Conservation (phyloP, 2,888 invertebrate species). For the Danaus chrysippus region DNA sequence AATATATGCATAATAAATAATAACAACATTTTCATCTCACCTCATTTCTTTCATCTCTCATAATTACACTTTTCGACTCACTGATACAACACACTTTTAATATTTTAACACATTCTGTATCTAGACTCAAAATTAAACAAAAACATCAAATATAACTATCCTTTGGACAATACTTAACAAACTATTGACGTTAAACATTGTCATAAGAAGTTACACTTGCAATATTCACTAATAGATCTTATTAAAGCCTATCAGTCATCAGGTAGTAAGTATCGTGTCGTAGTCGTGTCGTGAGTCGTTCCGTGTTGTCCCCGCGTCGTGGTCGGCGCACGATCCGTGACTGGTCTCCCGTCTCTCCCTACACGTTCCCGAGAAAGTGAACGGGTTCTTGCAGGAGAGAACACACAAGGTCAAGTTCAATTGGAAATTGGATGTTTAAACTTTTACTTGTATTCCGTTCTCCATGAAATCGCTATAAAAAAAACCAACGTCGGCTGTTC, state of each 20-base stretch:
- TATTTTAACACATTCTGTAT: background rate
- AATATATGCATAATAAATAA: background rate
- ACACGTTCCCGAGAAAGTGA: slow-evolving; percentile 39
- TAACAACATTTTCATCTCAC: background rate
- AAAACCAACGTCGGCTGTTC: too few relatives aligned
- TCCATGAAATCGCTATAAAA: background rate
- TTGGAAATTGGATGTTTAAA: slow-evolving; percentile 13
- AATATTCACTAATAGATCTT: too few relatives aligned
- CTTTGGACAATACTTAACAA: background rate
- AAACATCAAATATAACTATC: background rate
- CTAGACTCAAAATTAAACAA: background rate
- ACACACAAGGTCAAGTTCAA: slow-evolving; percentile 69
- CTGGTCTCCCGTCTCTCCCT: slow-evolving; percentile 7
- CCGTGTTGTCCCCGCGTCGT: slow-evolving; percentile 7
- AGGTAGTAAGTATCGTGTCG: background rate
- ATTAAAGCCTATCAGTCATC: too few relatives aligned
- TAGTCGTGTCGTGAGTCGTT: background rate
- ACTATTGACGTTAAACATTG: too few relatives aligned
- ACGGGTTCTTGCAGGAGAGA: slow-evolving; percentile 44
- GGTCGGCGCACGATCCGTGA: slow-evolving; percentile 19
- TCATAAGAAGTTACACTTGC: too few relatives aligned
- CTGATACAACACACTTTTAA: background rate
- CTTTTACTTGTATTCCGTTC: slow-evolving; percentile 9
- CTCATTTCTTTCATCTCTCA: background rate
- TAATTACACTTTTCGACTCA: background rate